Conservation (phyloP, 2,113 vertebrate species). For the Acanthisitta chloris region DNA sequence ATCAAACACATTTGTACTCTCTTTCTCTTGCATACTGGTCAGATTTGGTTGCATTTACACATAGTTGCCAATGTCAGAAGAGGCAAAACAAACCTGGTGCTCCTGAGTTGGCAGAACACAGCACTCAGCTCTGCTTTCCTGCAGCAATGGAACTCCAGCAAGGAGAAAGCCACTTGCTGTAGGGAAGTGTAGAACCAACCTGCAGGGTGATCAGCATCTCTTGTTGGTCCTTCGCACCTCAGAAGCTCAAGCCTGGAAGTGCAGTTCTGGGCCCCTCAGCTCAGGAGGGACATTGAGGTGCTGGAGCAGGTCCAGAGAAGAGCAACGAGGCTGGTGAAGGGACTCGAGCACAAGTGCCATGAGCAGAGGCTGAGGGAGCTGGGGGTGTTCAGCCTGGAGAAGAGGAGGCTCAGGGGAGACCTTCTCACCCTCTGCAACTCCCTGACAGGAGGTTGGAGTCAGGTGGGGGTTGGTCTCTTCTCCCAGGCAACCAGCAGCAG, state of each 20-base stretch:
- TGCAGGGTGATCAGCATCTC: neutral
- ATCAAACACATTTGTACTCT: neutral
- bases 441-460: too few species aligned
- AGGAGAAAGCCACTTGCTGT: rapidly evolving
- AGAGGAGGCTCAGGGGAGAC: too few species aligned
- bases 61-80: neutral
- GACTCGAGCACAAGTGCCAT: too few species aligned
- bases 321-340: too few species aligned
- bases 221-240: neutral
- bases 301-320: too few species aligned
- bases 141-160: neutral
- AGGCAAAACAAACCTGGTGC: neutral
- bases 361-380: too few species aligned
- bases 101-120: neutral
- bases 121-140: neutral
- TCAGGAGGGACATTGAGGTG: too few species aligned
- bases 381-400: too few species aligned
- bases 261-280: too few species aligned
- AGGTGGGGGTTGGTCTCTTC: too few species aligned
- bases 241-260: neutral
- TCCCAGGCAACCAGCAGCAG: too few species aligned
- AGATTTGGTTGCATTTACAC: neutral
- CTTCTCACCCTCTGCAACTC: too few species aligned
- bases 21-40: neutral
- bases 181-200: neutral